Base-by-base conservation (phyloP, 2,888 invertebrate species). In the Gari tellinella region DNA sequence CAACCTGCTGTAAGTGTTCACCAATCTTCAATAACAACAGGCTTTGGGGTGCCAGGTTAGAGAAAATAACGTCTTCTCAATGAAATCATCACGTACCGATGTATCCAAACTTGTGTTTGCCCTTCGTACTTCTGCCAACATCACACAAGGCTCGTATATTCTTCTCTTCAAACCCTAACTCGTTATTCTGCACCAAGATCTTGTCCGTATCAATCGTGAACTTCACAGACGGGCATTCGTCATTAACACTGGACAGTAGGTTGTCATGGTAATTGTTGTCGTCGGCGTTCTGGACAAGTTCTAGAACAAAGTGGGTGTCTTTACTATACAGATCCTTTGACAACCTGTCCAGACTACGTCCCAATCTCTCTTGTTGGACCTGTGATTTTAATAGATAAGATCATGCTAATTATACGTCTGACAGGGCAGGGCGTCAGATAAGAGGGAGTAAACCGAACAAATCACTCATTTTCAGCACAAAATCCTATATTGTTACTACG, bases 231-330 rank as follows among this genome's bases (percentile, higher is more conserved):
- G 90, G 89, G 64, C 84, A 83, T 10, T 74, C 63, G 15, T 66
- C 73, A 8, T 58, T 68, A 12, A 49, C 49, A 21, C 72, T 68
- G 17, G 68, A 63, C 21, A 75, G 51, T 26, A 86, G 58, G 4
- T 83, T 73, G 12, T 82, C 81, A n/a, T 84, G 74, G 82, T 92
- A 92, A 58, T 72, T 62, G 72, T 92, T 92, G 80, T 92, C 92
- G 55, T 92, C 92, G 23, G 92, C 92, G 83, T 92, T 92, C 86
- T 92, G 92, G 43, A 90, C 86, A 57, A 92, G 80, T 80, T 92
- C 92, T 41, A 91, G 83, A 15, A 92, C 89, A 84, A 92, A 92
- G 82, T 92, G 92, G 5, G 90, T 90, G 69, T 91, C 90, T 62
- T 89, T 90, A 81, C 89, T 89, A 81, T 91, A 91, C 21, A 90